phyloP scores from a whole-genome alignment of 2,888 invertebrate genomes.

The Seira musarum region DNA sequence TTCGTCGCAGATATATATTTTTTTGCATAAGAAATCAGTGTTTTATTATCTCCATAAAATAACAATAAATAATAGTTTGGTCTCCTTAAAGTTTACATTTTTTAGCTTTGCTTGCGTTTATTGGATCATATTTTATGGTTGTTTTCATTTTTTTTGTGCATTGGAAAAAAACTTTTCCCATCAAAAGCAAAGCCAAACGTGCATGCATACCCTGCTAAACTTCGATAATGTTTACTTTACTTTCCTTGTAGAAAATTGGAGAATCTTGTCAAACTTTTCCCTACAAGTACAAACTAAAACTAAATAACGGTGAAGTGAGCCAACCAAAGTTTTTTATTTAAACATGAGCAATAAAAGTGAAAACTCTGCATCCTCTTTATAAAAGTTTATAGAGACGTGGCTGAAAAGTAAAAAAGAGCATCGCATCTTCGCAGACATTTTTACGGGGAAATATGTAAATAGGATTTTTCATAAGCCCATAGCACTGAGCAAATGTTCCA shows the following conservation, averaged over 20 bases:
- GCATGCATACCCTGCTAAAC: too few relatives aligned
- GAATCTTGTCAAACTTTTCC: background rate
- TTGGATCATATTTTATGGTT: conserved; percentile 4
- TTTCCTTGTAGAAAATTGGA: background rate
- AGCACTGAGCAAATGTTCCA: too few relatives aligned
- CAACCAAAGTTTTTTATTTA: background rate
- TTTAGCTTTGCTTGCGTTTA: background rate
- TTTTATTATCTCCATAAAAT: conserved; percentile 8
- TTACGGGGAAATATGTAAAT: background rate
- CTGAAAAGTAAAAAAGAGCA: too few relatives aligned
- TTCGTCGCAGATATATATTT: background rate
- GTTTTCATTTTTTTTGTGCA: background rate
- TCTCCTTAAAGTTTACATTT: conserved; percentile 1
- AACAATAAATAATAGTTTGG: conserved; percentile 9
- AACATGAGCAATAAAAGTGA: conserved; percentile 5
- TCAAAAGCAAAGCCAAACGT: background rate
- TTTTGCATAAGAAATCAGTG: too few relatives aligned
- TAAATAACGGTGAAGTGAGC: too few relatives aligned
- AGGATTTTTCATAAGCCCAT: background rate
- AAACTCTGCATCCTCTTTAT: background rate
- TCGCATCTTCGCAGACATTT: too few relatives aligned
- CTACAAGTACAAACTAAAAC: background rate
- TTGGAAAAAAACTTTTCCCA: conserved; percentile 5
- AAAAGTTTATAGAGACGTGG: too few relatives aligned
- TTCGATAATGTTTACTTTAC: background rate